Base-by-base conservation (phyloP, 2,113 vertebrate genomes). In the Bucco capensis region DNA sequence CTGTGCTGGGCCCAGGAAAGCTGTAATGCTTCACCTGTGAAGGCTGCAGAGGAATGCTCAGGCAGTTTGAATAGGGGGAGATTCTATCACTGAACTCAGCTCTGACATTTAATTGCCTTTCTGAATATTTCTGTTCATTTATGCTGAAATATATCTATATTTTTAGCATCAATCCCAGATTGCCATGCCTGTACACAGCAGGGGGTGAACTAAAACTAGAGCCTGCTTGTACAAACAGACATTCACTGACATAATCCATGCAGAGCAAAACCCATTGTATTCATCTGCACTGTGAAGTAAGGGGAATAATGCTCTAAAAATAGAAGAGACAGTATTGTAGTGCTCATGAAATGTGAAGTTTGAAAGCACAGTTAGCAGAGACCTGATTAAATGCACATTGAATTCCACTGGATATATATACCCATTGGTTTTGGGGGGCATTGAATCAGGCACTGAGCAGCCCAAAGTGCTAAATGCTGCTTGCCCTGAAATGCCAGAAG, bases 111-210 rank as follows among this genome's bases (percentile, higher is more conserved):
- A 75, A 72, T 80, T 85, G 66, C 58, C 6, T 0, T 76, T 90
- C 57, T 93, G 74, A 73, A 58, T 83, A 37, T 74, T 89, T 72
- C 81, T 84, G 58, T 94, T 93, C 67, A 90, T 83, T 95, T 94
- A 54, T 80, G 90, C 70, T 89, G 60, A 96, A 95, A 90, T 3
- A 85, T 54, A 94, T 49, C 69, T 82, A 81, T 93, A 84, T 93
- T 88, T 95, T 93, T 64, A 95, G 90, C 51, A 31, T 85, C 92
- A 91, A 92, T 87, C 81, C 50, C 83, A 83, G 84, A 51, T 71
- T 89, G 78, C 89, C 74, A 77, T 10, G 5, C 86, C 51, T 12
- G 74, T 70, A 95, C 86, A 67, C 90, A 94, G 90, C 83, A 66
- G 35, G 46, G 62, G 82, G 58, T 78, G 54, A 83, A 65, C 71